Evolutionary conservation across 2,113 vertebrate genomes (phyloP), one percentile per base, ranked within the genome.

Genomic region (Stigmatopora argus): DNA sequence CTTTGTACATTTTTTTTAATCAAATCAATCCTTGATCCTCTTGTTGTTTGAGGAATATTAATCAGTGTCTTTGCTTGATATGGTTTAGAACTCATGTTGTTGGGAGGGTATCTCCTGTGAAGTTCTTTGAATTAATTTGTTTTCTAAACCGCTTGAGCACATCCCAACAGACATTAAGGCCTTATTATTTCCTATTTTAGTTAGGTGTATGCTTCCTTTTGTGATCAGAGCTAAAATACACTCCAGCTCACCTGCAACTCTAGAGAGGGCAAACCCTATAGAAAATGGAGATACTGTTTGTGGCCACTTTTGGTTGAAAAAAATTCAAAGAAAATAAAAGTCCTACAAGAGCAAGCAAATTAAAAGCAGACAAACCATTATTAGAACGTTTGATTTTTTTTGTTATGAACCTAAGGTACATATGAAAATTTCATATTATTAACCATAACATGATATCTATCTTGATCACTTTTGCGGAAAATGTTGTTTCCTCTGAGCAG

Each of bases 401-500:
- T 56, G 23, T 56, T 31, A 12, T 31, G 53, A 13, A 17, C 14
- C 3, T 31, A 56, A 56, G 12, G 4, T 59, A 19, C 11, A 19
- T 45, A 44, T 15, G 35, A 45, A 12, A 3, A n/a, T 44, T 45
- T 21, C 12, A 7, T 44, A 11, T 44, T n/a, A 31, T 56, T 8
- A 15, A 56, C 23, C 14, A 56, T 17, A 23, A 31, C 12, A 53
- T 44, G 35, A 19, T 5, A 3, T 52, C n/a, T 61, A 56, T 31
- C 5, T 15, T 14, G 53, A 26, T 23, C 73, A 71, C 76, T 79
- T 69, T 77, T 56, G 14, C 12, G 59, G 44, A 31, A 5, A n/a
- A 21, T 81, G 76, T 83, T 84, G 70, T 61, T 81, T 72, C 73
- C 15, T 77, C 51, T 13, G 26, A 72, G 73, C 74, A 64, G 81